Conservation (phyloP, 2,113 vertebrate genomes). For the Misgurnus mizolepis region DNA sequence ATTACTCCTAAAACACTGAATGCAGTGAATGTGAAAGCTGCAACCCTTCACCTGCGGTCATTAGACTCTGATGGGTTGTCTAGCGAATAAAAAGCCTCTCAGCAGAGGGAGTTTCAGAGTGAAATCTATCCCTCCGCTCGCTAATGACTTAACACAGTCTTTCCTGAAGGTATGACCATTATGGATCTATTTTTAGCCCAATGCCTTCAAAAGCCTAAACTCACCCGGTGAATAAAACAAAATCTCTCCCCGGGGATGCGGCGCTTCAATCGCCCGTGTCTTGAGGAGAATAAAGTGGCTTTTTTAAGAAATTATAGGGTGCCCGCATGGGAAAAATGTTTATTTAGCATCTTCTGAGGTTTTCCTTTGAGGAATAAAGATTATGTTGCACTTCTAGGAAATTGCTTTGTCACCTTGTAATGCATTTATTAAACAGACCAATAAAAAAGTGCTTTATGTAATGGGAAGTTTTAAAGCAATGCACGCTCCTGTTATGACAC, state of each 20-base stretch:
- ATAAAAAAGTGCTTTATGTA: constrained; percentile 28
- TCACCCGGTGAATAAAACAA: constrained; percentile 44
- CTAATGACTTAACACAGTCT: constrained; percentile 41
- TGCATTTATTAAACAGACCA: constrained; percentile 30
- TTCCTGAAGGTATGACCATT: constrained; percentile 46
- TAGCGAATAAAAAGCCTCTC: constrained; percentile 26
- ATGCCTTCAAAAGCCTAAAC: constrained; percentile 41
- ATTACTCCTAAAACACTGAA: constrained; percentile 23
- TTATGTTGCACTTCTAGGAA: constrained; percentile 17
- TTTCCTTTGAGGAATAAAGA: not conserved
- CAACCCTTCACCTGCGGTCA: constrained; percentile 24
- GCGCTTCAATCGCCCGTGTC: constrained; percentile 37
- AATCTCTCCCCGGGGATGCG: constrained; percentile 26
- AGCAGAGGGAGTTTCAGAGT: constrained; percentile 14
- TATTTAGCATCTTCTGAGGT: not conserved
- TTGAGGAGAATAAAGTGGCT: constrained; percentile 4
- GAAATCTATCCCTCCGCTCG: constrained; percentile 36
- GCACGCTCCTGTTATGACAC: constrained; percentile 31
- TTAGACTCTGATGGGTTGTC: constrained; percentile 43
- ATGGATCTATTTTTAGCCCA: constrained; percentile 46
- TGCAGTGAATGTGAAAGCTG: constrained; percentile 4
- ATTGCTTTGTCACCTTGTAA: constrained; percentile 26
- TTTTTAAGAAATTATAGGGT: constrained; percentile 9
- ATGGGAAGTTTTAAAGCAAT: constrained; percentile 31
- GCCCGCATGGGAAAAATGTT: not conserved